These are phyloP conservation scores for Stenoptilia bipunctidactyla DNA, from an alignment of 2,888 invertebrate species.

Conservation along the genomic window DNA sequence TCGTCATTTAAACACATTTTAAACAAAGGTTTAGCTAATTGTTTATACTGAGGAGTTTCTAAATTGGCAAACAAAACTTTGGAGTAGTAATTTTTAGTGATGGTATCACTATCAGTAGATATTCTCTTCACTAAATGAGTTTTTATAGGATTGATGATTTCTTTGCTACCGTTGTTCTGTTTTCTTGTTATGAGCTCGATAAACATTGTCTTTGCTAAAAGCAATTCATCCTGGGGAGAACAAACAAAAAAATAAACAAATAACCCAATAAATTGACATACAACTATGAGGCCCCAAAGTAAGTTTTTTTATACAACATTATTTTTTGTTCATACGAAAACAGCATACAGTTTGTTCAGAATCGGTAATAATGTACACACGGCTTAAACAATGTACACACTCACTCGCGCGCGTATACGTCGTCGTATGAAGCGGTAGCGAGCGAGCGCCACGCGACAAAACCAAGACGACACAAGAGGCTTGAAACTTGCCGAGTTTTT, in stretches of 20 bases:
- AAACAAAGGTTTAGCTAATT: conserved; percentile 36
- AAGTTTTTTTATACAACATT: too few relatives aligned
- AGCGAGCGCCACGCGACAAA: too few relatives aligned
- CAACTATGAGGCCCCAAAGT: too few relatives aligned
- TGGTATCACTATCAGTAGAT: conserved; percentile 21
- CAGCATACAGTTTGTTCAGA: too few relatives aligned
- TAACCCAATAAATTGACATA: too few relatives aligned
- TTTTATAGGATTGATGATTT: conserved; percentile 26
- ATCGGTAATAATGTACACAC: too few relatives aligned
- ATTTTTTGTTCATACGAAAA: too few relatives aligned
- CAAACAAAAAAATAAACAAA: conserved; percentile 4
- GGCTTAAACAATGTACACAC: too few relatives aligned
- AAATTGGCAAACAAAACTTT: conserved; percentile 38
- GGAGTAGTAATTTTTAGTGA: conserved; percentile 28
- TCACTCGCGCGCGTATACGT: too few relatives aligned
- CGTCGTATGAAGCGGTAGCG: too few relatives aligned
- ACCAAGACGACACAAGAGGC: too few relatives aligned
- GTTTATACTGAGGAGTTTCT: conserved; percentile 33
- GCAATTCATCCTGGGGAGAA: conserved; percentile 43
- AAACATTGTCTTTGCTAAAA: conserved; percentile 40
- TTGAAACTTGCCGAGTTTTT: too few relatives aligned
- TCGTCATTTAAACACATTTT: conserved; percentile 27
- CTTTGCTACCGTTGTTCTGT: conserved; percentile 17
- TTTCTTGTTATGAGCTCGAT: conserved; percentile 26
- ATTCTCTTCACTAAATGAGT: conserved; percentile 40